These are phyloP conservation scores for Rhadinocentrus ornatus DNA, from an alignment of 2,797 vertebrate genomes.

Conservation along the genomic window DNA sequence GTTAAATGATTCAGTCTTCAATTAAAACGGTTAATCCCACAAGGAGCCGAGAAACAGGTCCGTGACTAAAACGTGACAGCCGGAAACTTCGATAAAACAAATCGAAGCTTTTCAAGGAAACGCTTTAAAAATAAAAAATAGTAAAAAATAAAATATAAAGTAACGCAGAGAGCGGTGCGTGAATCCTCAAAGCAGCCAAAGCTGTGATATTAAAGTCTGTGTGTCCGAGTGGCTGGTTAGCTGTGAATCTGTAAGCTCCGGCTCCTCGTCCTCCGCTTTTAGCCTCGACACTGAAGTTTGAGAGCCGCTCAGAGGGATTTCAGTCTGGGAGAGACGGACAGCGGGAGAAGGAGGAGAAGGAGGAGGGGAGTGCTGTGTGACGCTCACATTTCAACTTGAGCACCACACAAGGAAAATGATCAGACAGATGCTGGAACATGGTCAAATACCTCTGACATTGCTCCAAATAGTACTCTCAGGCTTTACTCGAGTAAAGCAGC, in stretches of 20 bases:
- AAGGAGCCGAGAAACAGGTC: constrained; percentile 29
- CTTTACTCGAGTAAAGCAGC: not conserved
- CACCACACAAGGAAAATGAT: constrained; percentile 69
- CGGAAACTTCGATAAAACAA: constrained; percentile 61
- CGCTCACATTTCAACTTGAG: constrained; percentile 73
- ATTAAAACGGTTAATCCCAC: constrained; percentile 43
- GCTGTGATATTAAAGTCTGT: not conserved
- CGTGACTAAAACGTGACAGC: constrained; percentile 46
- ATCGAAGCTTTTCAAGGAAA: constrained; percentile 7
- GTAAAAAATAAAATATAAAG: not conserved
- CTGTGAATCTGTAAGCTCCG: constrained; percentile 27
- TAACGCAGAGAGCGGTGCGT: constrained; percentile 18
- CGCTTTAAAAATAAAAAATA: constrained; percentile 16
- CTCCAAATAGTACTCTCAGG: constrained; percentile 15
- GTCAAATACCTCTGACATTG: constrained; percentile 58
- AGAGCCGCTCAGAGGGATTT: constrained; percentile 72
- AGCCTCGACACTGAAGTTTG: constrained; percentile 78
- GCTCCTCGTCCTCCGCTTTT: constrained; percentile 62
- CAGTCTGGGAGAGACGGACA: constrained; percentile 47
- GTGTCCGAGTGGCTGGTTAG: constrained; percentile 17
- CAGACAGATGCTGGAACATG: constrained; percentile 69
- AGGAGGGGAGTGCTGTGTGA: constrained; percentile 63
- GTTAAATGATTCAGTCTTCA: not conserved
- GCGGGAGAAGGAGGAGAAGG: constrained; percentile 42
- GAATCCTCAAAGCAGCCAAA: constrained; percentile 28